Evolutionary conservation across 92 coral and sea anemone genomes (phyloP), one percentile per base, ranked within the genome.

Genomic region (Meandrina meandrites): DNA sequence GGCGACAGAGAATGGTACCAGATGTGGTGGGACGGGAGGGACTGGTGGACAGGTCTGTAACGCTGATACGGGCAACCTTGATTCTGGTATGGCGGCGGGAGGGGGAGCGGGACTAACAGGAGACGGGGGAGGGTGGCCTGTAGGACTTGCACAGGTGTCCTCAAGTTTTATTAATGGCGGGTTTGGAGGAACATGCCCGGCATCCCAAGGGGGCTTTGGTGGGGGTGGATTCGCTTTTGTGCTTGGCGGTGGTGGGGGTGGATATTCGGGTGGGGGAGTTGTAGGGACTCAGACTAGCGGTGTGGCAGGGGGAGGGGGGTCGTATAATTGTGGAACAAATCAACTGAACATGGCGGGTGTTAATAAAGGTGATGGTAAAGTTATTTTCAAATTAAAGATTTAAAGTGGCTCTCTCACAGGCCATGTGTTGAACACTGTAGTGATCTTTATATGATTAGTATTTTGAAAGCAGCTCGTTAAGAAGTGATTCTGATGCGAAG

Each of bases 281-380:
- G 1, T 51, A 0, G 54, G 86, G 18, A n/a, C 17, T 32, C 1
- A 0, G 19, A 12, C 15, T 0, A 32, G 30, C 21, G 87, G 94
- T 27, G 92, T 94, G 36, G 96, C 96, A 36, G 98, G 96, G 35
- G 98, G 98, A 75, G 98, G 98, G 45, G 87, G 87, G 0, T 83
- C 87, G 27, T 83, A 32, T 8, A 83, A 83, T 73, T 1, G 31
- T 9, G 87, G 87, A 2, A 73, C 54, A n/a, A 56, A 73, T 83
- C 87, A 83, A 16, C 13, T 54, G 54, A 83, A 83, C 69, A 15
- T 1, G 17, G 79, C 30, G 36, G 80, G 87, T 15, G 87, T 74
- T 6, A 83, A 83, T 10, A 83, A 83, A 71, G 86, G 86, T 10
- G 70, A 83, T 13, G 86, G 86, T 2, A 36, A 71, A 36, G 86